Evolutionary conservation across 2,797 vertebrate genomes (phyloP).

Genomic region (Pogonophryne albipinna): DNA sequence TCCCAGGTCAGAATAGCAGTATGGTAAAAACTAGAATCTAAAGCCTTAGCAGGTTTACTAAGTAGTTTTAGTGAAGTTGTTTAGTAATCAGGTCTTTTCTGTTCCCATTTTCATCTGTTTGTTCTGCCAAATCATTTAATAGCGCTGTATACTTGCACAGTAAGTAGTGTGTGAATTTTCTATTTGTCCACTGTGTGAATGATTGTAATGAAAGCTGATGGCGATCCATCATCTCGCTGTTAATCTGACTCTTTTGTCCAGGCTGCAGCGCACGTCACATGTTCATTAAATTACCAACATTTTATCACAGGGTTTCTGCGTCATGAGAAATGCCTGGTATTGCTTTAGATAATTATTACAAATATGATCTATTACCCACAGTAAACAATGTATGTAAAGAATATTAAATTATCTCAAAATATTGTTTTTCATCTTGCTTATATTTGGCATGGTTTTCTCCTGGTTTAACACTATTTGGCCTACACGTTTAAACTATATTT

Average conservation of each 20-base stretch:
- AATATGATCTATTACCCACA: background rate
- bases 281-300: background rate
- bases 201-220: conserved; percentile 23
- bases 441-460: background rate
- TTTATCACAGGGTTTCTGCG: background rate
- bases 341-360: no score
- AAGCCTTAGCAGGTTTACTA: conserved; percentile 33
- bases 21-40: background rate
- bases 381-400: no score
- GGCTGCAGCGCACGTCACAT: conserved; percentile 12
- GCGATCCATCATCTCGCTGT: background rate
- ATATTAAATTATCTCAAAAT: background rate
- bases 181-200: conserved; percentile 12
- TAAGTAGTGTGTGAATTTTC: background rate
- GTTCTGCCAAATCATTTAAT: background rate
- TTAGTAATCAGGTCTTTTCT: conserved; percentile 11
- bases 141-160: background rate
- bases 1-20: background rate
- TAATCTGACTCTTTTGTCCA: conserved; percentile 34
- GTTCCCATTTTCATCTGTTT: conserved; percentile 12
- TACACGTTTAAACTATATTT: background rate
- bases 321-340: background rate
- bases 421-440: background rate
- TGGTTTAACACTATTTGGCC: background rate
- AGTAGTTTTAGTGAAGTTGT: background rate